Base-by-base conservation (phyloP, 2,888 invertebrate species). In the Melipona bicolor region DNA sequence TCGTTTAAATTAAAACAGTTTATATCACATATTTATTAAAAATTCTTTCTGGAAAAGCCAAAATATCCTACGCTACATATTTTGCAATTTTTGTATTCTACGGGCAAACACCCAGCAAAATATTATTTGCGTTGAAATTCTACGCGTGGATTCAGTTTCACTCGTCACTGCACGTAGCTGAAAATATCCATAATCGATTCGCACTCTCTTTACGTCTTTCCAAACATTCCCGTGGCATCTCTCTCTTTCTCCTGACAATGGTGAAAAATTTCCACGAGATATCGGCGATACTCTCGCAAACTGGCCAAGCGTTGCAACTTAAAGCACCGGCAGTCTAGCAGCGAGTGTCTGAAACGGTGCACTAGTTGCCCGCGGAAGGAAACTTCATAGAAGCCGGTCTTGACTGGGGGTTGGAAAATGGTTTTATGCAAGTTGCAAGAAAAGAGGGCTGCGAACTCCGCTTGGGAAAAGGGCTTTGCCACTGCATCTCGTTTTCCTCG, bases 401-500 rank as follows among this genome's bases (percentile, higher is more conserved):
- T 80, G 86, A 80, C 81, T 84, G 70, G 71, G 75, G 76, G 62
- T 54, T 73, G 87, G 87, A 76, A 81, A 87, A 83, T 81, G 83
- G 83, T 87, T 87, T 87, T 87, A 87, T 85, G 87, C 83, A 83
- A 85, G 83, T 85, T 81, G 81, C 83, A 79, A 85, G 87, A 81
- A 86, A 87, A 87, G 87, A 87, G 83, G 85, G 87, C 87, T 85
- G 83, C 87, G 80, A 85, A 83, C 81, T 87, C 73, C 73, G 62
- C 83, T 83, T 54, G 65, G 64, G 69, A 54, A 70, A 79, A 83
- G 68, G 72, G 67, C 83, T 83, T 82, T 74, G 70, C 86, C 62
- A 50, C 69, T 36, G 70, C 72, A 68, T 71, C 68, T 83, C 70
- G 74, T 79, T 73, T 73, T 76, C 73, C 68, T 64, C 73, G 67